Evolutionary conservation across 2,888 invertebrate species (phyloP).

Genomic region (Pterostichus niger): DNA sequence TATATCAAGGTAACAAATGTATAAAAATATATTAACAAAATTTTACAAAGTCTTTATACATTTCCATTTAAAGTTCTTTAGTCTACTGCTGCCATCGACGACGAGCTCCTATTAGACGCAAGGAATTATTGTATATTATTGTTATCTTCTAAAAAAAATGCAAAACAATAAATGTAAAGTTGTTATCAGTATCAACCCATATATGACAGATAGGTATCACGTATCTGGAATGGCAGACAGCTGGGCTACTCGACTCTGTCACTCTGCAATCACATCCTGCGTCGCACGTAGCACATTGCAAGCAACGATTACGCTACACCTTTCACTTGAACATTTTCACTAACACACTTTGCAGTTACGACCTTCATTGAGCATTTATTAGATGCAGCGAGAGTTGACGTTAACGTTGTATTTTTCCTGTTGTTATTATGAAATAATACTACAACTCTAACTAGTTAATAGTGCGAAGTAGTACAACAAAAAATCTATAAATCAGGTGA

Average conservation of each 20-base stretch:
- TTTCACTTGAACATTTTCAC: slow-evolving; percentile 59
- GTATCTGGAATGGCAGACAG: slow-evolving; percentile 37
- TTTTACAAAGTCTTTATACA: too few relatives aligned
- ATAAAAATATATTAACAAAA: too few relatives aligned
- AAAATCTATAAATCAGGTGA: neutral
- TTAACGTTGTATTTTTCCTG: neutral
- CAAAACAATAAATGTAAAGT: too few relatives aligned
- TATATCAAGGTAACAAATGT: too few relatives aligned
- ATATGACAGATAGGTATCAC: too few relatives aligned
- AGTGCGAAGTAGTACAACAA: neutral
- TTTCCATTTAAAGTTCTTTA: too few relatives aligned
- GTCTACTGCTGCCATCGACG: too few relatives aligned
- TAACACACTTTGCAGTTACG: slow-evolving; percentile 55
- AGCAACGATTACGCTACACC: slow-evolving; percentile 29
- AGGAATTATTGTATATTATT: too few relatives aligned
- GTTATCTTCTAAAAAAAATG: too few relatives aligned
- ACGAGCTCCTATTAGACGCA: too few relatives aligned
- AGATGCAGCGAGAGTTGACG: slow-evolving; percentile 41
- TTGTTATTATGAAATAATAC: slow-evolving; percentile 29
- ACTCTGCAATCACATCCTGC: slow-evolving; percentile 19
- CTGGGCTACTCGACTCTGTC: slow-evolving; percentile 59
- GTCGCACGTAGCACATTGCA: slow-evolving; percentile 34
- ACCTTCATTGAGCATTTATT: slow-evolving; percentile 56
- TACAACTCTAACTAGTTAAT: slow-evolving; percentile 16
- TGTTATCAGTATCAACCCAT: too few relatives aligned